phyloP scores from a whole-genome alignment of 2,113 vertebrate species.

The Hippolais icterina region DNA sequence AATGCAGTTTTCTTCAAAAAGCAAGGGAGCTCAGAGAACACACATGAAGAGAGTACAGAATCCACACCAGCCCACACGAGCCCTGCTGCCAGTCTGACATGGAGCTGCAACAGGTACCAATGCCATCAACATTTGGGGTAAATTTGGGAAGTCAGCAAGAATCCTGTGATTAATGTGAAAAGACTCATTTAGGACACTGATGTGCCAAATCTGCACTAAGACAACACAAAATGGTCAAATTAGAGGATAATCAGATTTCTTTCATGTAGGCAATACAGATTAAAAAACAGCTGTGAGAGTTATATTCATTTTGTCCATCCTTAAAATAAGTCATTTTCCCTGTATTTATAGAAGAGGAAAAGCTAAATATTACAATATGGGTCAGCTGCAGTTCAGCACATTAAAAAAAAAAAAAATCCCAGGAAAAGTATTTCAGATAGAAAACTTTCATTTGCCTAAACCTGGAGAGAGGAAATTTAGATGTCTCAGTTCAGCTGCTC shows the following conservation, averaged over 20 bases:
- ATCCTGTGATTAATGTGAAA: background rate
- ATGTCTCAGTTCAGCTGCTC: background rate
- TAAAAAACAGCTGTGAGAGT: background rate
- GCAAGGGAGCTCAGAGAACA: background rate
- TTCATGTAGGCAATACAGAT: background rate
- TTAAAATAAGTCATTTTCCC: background rate
- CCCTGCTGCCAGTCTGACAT: background rate
- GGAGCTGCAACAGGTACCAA: background rate
- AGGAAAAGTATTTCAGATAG: background rate
- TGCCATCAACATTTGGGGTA: background rate
- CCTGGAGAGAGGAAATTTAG: background rate
- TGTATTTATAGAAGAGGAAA: background rate
- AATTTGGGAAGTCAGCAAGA: background rate
- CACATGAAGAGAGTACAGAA: fast-evolving
- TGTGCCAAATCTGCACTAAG: background rate
- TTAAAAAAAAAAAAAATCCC: background rate
- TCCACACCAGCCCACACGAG: background rate
- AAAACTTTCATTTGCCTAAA: constrained; percentile 9
- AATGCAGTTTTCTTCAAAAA: background rate
- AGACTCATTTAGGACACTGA: background rate
- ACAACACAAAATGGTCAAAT: background rate
- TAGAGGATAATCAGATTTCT: background rate
- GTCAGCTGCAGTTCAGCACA: background rate
- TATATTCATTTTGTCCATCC: background rate
- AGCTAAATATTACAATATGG: background rate